Conservation (phyloP, 1,140 invertebrate genomes). For the Pararge aegeria region DNA sequence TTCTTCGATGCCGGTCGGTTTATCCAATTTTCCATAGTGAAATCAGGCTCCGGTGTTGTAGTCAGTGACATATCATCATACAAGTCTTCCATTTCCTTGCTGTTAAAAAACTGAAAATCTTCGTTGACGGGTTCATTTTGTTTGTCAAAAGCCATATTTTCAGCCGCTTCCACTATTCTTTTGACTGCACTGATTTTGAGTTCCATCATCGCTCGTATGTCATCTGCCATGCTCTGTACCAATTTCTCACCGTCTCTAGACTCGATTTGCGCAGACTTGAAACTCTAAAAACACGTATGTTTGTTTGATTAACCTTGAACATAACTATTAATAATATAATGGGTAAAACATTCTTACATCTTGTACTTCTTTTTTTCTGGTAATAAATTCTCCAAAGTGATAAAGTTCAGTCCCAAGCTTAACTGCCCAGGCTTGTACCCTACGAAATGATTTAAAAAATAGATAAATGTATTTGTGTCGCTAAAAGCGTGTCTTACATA, state of each 20-base stretch:
- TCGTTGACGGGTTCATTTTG: conserved; percentile 81
- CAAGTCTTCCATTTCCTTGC: conserved; percentile 84
- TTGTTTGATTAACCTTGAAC: conserved; percentile 8
- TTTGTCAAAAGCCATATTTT: conserved; percentile 84
- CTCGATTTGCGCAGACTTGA: conserved; percentile 85
- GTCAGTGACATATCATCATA: conserved; percentile 58
- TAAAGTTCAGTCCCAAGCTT: conserved; percentile 86
- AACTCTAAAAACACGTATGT: conserved; percentile 79
- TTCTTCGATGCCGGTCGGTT: conserved; percentile 76
- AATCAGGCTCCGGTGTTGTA: conserved; percentile 73
- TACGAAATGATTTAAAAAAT: conserved; percentile 48
- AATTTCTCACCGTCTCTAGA: conserved; percentile 85
- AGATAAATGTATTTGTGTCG: too few relatives aligned
- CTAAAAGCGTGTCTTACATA: too few relatives aligned
- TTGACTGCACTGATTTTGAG: conserved; percentile 91
- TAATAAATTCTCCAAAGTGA: conserved; percentile 86
- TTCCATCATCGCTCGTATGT: conserved; percentile 91
- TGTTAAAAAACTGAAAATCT: conserved; percentile 86
- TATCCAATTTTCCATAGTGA: conserved; percentile 78
- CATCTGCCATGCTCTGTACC: conserved; percentile 87
- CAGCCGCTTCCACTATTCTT: conserved; percentile 91
- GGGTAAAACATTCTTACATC: conserved; percentile 73
- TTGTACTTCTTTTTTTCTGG: conserved; percentile 85
- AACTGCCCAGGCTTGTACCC: conserved; percentile 86
- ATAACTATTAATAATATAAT: not conserved